Evolutionary conservation across 2,888 invertebrate genomes (phyloP), one percentile per base, ranked within the genome.

Genomic region (Metopia argyrocephala): DNA sequence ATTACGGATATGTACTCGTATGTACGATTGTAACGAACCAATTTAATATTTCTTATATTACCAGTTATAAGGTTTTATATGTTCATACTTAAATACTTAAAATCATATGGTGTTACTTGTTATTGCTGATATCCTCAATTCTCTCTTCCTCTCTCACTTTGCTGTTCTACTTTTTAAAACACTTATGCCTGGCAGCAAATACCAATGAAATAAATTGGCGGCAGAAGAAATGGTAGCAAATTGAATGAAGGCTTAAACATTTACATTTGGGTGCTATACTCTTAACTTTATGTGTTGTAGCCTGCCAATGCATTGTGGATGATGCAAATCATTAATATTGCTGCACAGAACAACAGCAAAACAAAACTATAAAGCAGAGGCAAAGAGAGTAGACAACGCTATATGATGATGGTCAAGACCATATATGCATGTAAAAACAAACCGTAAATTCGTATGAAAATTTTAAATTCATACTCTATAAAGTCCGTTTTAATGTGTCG

Each of bases 261-360:
- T 38, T 66, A 66, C 46, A 65, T 59, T 54, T 71, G 71, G 65
- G 38, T 68, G 31, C 66, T 52, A 12, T 54, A 64, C 57, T 31
- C 28, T 1, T 45, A 57, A 23, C 15, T 12, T 50, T 38, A 23
- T 18, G 48, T 66, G 18, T 15, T 50, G n/a, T 1, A 1, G 46
- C 5, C 45, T 3, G 6, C 38, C 45, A 27, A 48, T 18, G 18
- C 15, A 38, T 21, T 38, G 57, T 45, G 23, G 6, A 21, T 25
- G 38, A 46, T 48, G 38, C 38, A 38, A 38, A 71, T 79, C 76
- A 79, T 79, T 82, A 82, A 76, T 82, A 82, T 69, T 76, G 66
- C 76, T 76, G 64, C 52, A 65, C 64, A 61, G 25, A 52, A 56
- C 15, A 54, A 31, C 18, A 56, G 54, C 50, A 57, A n/a, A 38